phyloP scores from a whole-genome alignment of 2,888 invertebrate genomes.

The Drosophila mimetica region DNA sequence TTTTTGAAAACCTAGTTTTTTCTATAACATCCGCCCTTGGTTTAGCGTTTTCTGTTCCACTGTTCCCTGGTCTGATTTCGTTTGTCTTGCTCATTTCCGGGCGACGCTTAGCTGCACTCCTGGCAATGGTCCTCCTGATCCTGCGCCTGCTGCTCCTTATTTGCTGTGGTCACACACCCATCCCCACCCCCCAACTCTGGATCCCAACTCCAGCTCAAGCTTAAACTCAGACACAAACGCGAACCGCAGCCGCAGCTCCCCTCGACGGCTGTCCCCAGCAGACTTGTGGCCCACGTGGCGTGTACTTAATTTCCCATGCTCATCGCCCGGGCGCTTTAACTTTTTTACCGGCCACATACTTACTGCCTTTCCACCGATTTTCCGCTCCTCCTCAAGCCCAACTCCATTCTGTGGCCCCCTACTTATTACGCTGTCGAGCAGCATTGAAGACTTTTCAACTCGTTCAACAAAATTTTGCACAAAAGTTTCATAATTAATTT shows the following conservation, averaged over 20 bases:
- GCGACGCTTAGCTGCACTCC: slow-evolving; percentile 41
- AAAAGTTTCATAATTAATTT: slow-evolving; percentile 80
- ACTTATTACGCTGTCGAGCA: slow-evolving; percentile 25
- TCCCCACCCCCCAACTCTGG: no score
- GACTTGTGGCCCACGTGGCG: slow-evolving; percentile 72
- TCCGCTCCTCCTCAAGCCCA: slow-evolving; percentile 8
- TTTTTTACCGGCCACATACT: slow-evolving; percentile 52
- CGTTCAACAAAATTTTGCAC: slow-evolving; percentile 79
- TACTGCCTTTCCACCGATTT: slow-evolving; percentile 13
- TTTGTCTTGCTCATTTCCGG: slow-evolving; percentile 64
- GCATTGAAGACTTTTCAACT: slow-evolving; percentile 70
- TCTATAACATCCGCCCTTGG: neutral
- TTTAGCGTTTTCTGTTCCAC: slow-evolving; percentile 1
- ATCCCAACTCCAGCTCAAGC: slow-evolving; percentile 15
- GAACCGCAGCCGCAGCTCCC: slow-evolving; percentile 9
- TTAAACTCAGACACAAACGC: slow-evolving; percentile 25
- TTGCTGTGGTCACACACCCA: slow-evolving; percentile 46
- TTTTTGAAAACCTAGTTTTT: no score
- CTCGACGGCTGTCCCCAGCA: slow-evolving; percentile 57
- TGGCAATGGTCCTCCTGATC: slow-evolving; percentile 1
- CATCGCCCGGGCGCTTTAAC: slow-evolving; percentile 59
- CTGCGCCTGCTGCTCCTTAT: slow-evolving; percentile 36
- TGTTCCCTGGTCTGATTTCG: slow-evolving; percentile 12
- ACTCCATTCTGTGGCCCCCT: slow-evolving; percentile 21
- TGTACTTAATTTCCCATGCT: slow-evolving; percentile 73